Evolutionary conservation across 2,113 vertebrate species (phyloP).

Genomic region (Oryzias javanicus): DNA sequence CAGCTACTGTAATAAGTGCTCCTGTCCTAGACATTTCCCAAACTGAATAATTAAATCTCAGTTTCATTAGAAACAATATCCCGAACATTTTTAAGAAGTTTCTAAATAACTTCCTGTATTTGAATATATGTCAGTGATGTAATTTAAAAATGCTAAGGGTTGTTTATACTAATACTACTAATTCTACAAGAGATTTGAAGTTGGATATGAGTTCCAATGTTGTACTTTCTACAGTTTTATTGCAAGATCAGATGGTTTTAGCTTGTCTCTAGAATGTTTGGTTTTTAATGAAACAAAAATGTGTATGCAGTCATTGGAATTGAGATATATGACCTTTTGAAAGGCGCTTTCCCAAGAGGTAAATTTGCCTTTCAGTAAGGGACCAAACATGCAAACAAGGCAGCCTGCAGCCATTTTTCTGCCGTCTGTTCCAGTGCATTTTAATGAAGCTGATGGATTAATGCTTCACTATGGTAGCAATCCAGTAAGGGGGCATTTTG

Average conservation of each 20-base stretch:
- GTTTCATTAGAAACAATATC: slow-evolving; percentile 46
- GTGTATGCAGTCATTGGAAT: slow-evolving; percentile 54
- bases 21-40: slow-evolving; percentile 23
- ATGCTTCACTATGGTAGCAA: slow-evolving; percentile 52
- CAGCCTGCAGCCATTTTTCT: slow-evolving; percentile 52
- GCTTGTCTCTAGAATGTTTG: slow-evolving; percentile 56
- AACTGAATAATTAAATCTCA: slow-evolving; percentile 29
- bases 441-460: slow-evolving; percentile 66
- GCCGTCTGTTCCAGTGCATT: slow-evolving; percentile 58
- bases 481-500: slow-evolving; percentile 32
- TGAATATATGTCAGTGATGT: slow-evolving; percentile 28
- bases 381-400: slow-evolving; percentile 55
- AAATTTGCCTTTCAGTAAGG: slow-evolving; percentile 34
- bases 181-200: slow-evolving; percentile 12
- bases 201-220: too few species aligned
- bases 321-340: slow-evolving; percentile 47
- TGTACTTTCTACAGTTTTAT: slow-evolving; percentile 19
- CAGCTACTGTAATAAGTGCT: slow-evolving; percentile 36
- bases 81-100: slow-evolving; percentile 36
- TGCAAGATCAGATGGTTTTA: slow-evolving; percentile 27
- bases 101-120: slow-evolving; percentile 35
- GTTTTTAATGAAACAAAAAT: slow-evolving; percentile 60
- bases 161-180: slow-evolving; percentile 19
- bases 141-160: slow-evolving; percentile 19
- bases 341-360: slow-evolving; percentile 62